Conservation (phyloP, 1,140 invertebrate genomes). For the Drosophila kikkawai region DNA sequence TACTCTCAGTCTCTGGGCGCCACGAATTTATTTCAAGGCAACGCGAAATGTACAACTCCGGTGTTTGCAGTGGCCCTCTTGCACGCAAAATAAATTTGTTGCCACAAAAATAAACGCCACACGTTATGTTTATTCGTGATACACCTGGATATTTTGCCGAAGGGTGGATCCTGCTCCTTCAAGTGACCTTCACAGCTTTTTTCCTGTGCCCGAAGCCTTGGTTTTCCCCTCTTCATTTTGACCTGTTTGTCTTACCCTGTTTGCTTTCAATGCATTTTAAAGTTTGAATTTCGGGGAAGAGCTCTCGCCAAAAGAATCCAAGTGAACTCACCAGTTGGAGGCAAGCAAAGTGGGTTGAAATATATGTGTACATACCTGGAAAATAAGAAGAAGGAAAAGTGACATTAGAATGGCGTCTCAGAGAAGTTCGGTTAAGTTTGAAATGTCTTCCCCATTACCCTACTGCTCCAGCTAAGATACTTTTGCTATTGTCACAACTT, state of each 20-base stretch:
- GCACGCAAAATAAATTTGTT: constrained; percentile 73
- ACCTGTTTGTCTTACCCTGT: constrained; percentile 43
- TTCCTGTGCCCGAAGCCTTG: constrained; percentile 17
- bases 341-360: not conserved
- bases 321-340: constrained; percentile 5
- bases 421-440: constrained; percentile 10
- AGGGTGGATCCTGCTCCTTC: constrained; percentile 47
- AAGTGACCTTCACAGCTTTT: constrained; percentile 66
- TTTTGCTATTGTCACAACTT: constrained; percentile 19
- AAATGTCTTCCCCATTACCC: constrained; percentile 10
- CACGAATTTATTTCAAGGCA: constrained; percentile 28
- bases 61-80: constrained; percentile 13
- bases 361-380: constrained; percentile 51
- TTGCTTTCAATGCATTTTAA: constrained; percentile 73
- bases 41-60: constrained; percentile 47
- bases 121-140: constrained; percentile 76
- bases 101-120: constrained; percentile 78
- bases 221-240: constrained; percentile 18
- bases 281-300: constrained; percentile 45
- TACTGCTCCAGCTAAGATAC: not conserved
- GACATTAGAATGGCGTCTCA: constrained; percentile 14
- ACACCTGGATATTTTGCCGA: constrained; percentile 35
- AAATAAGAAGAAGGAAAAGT: constrained; percentile 13
- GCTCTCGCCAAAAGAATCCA: constrained; percentile 3
- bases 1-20: not conserved